Evolutionary conservation across 2,113 vertebrate genomes (phyloP).

Genomic region (Toxotes jaculatrix): DNA sequence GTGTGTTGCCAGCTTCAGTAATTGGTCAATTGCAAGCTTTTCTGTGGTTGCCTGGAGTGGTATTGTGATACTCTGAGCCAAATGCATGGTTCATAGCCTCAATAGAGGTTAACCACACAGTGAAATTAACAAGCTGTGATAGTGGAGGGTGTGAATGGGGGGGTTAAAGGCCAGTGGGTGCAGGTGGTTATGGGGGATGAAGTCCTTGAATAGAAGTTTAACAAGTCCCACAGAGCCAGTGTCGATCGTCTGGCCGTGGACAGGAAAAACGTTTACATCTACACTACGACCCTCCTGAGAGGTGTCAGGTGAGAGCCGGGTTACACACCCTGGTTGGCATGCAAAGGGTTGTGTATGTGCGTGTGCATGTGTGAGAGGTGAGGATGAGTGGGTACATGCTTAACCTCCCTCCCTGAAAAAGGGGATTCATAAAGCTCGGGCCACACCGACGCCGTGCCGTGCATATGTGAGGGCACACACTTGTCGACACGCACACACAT

Average conservation of each 20-base stretch:
- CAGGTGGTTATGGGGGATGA: constrained; percentile 71
- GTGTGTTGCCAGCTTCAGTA: constrained; percentile 43
- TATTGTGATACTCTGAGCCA: constrained; percentile 42
- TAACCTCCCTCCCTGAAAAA: constrained; percentile 33
- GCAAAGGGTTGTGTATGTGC: constrained; percentile 8
- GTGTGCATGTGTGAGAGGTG: neutral
- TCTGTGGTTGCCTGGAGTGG: constrained; percentile 50
- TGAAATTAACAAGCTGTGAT: constrained; percentile 81
- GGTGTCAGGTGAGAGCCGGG: constrained; percentile 73
- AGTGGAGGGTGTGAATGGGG: constrained; percentile 62
- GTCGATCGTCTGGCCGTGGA: constrained; percentile 21
- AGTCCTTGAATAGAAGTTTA: constrained; percentile 74
- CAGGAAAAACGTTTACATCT: constrained; percentile 51
- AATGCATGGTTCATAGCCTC: constrained; percentile 62
- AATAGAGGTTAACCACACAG: constrained; percentile 75
- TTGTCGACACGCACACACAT: constrained; percentile 1
- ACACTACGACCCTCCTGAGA: constrained; percentile 56
- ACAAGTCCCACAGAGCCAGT: constrained; percentile 61
- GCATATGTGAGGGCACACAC: neutral
- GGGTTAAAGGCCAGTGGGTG: constrained; percentile 63
- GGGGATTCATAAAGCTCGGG: constrained; percentile 54
- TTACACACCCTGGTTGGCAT: constrained; percentile 51
- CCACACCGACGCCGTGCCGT: constrained; percentile 43
- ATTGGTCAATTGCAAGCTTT: constrained; percentile 37
- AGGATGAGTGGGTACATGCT: constrained; percentile 16